phyloP scores from a whole-genome alignment of 2,888 invertebrate species.

The Oligia fasciuncula region DNA sequence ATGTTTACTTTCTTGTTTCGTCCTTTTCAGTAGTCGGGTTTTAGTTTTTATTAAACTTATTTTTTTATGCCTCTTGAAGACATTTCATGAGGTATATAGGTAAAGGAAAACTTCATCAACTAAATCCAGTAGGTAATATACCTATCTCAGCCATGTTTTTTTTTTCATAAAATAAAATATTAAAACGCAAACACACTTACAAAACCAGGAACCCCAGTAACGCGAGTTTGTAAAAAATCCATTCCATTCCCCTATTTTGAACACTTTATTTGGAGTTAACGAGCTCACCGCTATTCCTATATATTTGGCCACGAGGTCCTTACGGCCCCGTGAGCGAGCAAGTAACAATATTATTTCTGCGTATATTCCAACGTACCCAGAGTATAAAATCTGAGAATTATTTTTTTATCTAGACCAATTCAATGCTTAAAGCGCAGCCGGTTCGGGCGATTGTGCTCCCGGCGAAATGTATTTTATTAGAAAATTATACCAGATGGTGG shows the following conservation, averaged over 20 bases:
- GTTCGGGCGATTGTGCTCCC: slow-evolving; percentile 27
- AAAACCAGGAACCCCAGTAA: neutral
- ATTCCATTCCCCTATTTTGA: slow-evolving; percentile 9
- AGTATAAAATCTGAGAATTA: slow-evolving; percentile 28
- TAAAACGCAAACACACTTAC: neutral
- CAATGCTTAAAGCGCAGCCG: slow-evolving; percentile 40
- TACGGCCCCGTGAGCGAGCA: neutral
- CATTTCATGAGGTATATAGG: neutral
- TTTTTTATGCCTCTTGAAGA: neutral
- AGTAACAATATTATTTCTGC: slow-evolving; percentile 43
- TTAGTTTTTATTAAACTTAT: too few species aligned
- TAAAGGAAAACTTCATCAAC: neutral
- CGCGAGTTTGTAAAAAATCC: neutral
- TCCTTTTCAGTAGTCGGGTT: too few species aligned
- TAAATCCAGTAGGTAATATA: neutral
- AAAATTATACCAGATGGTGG: slow-evolving; percentile 47
- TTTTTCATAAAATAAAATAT: neutral
- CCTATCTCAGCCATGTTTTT: too few species aligned
- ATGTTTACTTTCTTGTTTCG: too few species aligned
- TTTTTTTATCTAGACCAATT: slow-evolving; percentile 40
- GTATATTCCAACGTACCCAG: slow-evolving; percentile 20
- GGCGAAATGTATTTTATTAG: slow-evolving; percentile 50
- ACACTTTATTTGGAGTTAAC: slow-evolving; percentile 41
- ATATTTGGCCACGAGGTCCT: neutral
- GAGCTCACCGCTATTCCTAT: slow-evolving; percentile 27